These are phyloP conservation scores for Vimba vimba DNA, from an alignment of 2,113 vertebrate genomes.

Conservation along the genomic window DNA sequence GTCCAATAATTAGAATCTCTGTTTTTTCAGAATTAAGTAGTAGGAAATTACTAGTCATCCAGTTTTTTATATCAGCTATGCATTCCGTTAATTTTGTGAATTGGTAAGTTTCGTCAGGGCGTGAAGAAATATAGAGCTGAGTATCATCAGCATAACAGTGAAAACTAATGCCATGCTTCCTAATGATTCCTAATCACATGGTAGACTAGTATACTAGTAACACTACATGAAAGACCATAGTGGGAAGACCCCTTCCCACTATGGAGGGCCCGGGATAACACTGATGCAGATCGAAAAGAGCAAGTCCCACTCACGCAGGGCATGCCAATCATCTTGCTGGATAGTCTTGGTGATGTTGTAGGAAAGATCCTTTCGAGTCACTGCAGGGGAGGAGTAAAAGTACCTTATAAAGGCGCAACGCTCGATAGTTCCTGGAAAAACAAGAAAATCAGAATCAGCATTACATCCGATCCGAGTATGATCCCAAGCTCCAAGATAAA, in stretches of 20 bases:
- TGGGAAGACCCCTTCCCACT: too few relatives aligned
- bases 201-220: too few relatives aligned
- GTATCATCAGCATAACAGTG: too few relatives aligned
- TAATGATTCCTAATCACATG: too few relatives aligned
- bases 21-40: too few relatives aligned
- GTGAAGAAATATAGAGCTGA: too few relatives aligned
- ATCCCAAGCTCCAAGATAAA: not conserved
- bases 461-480: not conserved
- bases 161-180: too few relatives aligned
- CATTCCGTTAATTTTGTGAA: too few relatives aligned
- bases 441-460: not conserved
- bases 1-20: too few relatives aligned
- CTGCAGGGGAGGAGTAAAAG: constrained; percentile 85
- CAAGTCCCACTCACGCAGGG: constrained; percentile 81
- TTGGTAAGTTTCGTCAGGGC: too few relatives aligned
- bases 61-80: too few relatives aligned
- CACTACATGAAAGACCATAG: not conserved
- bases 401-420: constrained; percentile 87
- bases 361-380: constrained; percentile 83
- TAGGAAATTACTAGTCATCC: too few relatives aligned
- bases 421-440: constrained; percentile 57
- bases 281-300: not conserved
- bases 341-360: constrained; percentile 91
- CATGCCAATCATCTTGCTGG: constrained; percentile 90
- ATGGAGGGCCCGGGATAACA: not conserved